These are phyloP conservation scores for Chymomyza amoena DNA, from an alignment of 2,888 invertebrate genomes.

Conservation along the genomic window DNA sequence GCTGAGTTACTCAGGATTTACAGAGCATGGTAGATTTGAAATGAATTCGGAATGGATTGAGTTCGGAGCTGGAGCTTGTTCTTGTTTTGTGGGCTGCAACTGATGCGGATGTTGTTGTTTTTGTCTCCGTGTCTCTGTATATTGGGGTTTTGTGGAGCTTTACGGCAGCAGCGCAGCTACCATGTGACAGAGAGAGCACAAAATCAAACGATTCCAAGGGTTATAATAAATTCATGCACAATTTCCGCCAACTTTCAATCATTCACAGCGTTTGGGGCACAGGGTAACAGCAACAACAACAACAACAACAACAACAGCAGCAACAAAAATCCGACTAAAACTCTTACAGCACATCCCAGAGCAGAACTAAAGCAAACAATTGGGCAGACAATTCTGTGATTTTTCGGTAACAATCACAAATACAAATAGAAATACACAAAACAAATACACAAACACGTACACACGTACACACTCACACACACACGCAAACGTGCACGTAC, in stretches of 20 bases:
- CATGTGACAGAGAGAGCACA: not conserved
- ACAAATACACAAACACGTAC: not conserved
- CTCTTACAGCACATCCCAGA: not conserved
- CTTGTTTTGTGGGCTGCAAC: not conserved
- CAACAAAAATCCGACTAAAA: not conserved
- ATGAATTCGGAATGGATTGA: not conserved
- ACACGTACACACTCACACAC: not conserved
- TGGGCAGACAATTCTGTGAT: not conserved
- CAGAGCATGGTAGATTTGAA: not conserved
- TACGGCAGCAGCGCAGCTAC: no score
- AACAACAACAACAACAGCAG: not conserved
- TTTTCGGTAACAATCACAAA: not conserved
- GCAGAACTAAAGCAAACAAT: not conserved
- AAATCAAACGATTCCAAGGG: slow-evolving; percentile 1
- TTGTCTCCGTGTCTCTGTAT: not conserved
- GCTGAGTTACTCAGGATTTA: not conserved
- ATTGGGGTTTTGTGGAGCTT: not conserved
- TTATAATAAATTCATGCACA: slow-evolving; percentile 3
- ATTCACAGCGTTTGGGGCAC: not conserved
- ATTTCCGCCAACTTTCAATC: slow-evolving; percentile 2
- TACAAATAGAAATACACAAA: not conserved
- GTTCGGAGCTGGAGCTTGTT: not conserved
- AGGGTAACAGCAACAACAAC: not conserved
- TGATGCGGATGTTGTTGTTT: not conserved
- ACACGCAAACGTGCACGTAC: not conserved